Evolutionary conservation across 1,140 invertebrate species (phyloP), one percentile per base, ranked within the genome.

Genomic region (Archivesica marissinica): DNA sequence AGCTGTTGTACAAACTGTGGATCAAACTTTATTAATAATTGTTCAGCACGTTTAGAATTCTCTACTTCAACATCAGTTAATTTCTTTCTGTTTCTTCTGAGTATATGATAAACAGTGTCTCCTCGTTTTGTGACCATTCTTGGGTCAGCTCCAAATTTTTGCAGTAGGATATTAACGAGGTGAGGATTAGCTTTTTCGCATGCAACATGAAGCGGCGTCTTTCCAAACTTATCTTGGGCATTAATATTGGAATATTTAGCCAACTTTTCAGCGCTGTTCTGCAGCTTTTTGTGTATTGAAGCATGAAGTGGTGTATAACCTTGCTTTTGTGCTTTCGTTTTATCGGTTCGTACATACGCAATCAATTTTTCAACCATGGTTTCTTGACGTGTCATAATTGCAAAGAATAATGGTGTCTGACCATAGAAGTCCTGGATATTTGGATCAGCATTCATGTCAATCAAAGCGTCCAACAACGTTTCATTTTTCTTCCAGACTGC

Each of bases 401-500:
- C 72, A 9, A 20, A 6, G 17, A 35, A 30, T 9, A 75, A 11
- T 38, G 72, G 72, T 30, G 72, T 75, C 23, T 47, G 17, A 35
- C 72, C 72, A 75, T 52, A 75, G 23, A 75, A 52, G 33, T 75
- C 72, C 6, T 23, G 44, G 13, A 54, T n/a, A 30, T 75, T 75
- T 13, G 72, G 72, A 25, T 33, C 54, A 2, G 39, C n/a, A 39
- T 20, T 35, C 4, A 52, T 20, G 1, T 75, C 2, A 20, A 75
- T n/a, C 25, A 75, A n/a, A 23, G 54, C 20, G 17, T 75, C 28
- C 0, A 75, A 17, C 2, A 75, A 30, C 15, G 3, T 35, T 2
- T 17, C 30, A 38, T 75, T 38, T n/a, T 52, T 52, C 28, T 52
- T 70, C 30, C 20, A 80, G 35, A 80, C 78, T 39, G 78, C 78